Conservation (phyloP, 2,797 vertebrate genomes). For the Enteromius treurensis region DNA sequence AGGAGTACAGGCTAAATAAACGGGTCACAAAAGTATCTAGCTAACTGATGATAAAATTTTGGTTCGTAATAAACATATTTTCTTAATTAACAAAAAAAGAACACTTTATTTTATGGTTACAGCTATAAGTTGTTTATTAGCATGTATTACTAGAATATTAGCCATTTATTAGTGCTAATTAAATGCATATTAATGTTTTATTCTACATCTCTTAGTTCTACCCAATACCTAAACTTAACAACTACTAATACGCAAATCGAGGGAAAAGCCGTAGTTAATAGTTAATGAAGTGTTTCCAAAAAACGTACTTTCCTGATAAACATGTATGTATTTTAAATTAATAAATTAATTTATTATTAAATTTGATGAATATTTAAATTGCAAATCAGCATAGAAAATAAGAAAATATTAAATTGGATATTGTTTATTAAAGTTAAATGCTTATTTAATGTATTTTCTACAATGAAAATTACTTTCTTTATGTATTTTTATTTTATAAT, state of each 20-base stretch:
- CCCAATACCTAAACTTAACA: too few species aligned
- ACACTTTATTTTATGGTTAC: too few species aligned
- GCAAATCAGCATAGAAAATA: background rate
- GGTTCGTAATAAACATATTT: background rate
- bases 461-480: background rate
- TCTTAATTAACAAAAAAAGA: background rate
- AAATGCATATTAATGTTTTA: too few species aligned
- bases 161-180: too few species aligned
- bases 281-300: too few species aligned
- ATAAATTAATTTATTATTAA: background rate
- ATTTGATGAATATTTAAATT: background rate
- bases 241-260: too few species aligned
- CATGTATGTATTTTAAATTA: background rate
- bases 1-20: background rate
- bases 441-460: background rate
- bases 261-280: too few species aligned
- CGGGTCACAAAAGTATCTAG: background rate
- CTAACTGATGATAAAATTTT: background rate
- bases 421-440: background rate
- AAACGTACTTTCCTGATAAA: background rate
- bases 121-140: too few species aligned
- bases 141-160: too few species aligned
- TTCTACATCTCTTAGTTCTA: too few species aligned
- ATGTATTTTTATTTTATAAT: background rate
- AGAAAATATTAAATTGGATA: background rate